Evolutionary conservation across 2,888 invertebrate species (phyloP).

Genomic region (Lepidocyrtinus sp.): DNA sequence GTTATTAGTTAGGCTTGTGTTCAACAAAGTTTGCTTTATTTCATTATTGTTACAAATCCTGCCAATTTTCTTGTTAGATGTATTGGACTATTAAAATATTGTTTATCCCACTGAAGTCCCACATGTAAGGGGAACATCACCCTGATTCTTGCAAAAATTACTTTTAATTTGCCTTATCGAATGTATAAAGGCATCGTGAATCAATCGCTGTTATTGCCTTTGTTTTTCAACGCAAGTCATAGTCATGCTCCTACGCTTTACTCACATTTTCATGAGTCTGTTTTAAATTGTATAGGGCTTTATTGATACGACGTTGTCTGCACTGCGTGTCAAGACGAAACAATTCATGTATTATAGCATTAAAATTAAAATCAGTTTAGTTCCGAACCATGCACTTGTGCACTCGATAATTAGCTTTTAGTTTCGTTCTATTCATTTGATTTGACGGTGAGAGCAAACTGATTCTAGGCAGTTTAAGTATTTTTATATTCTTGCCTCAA

Average conservation of each 20-base stretch:
- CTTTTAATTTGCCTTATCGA: neutral
- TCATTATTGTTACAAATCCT: neutral
- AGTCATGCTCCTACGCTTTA: neutral
- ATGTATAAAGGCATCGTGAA: neutral
- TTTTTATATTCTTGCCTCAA: too few species aligned
- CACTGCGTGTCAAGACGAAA: too few species aligned
- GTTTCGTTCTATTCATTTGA: slow-evolving; percentile 26
- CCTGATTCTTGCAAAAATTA: too few species aligned
- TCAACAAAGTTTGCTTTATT: neutral
- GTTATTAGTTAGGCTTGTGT: neutral
- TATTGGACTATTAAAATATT: neutral
- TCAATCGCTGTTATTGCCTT: neutral
- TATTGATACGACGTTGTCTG: neutral
- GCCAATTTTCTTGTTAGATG: neutral
- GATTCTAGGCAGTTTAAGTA: neutral
- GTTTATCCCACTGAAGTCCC: neutral
- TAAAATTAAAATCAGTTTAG: slow-evolving; percentile 23
- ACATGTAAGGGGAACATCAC: too few species aligned
- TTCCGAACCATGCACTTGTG: slow-evolving; percentile 52
- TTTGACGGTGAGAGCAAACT: slow-evolving; percentile 37
- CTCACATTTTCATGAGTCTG: too few species aligned
- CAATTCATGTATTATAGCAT: too few species aligned
- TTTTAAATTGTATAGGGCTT: too few species aligned
- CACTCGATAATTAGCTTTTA: slow-evolving; percentile 22
- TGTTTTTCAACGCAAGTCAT: neutral